Evolutionary conservation across 2,113 vertebrate genomes (phyloP), one percentile per base, ranked within the genome.

Genomic region (Hydrolagus affinis): DNA sequence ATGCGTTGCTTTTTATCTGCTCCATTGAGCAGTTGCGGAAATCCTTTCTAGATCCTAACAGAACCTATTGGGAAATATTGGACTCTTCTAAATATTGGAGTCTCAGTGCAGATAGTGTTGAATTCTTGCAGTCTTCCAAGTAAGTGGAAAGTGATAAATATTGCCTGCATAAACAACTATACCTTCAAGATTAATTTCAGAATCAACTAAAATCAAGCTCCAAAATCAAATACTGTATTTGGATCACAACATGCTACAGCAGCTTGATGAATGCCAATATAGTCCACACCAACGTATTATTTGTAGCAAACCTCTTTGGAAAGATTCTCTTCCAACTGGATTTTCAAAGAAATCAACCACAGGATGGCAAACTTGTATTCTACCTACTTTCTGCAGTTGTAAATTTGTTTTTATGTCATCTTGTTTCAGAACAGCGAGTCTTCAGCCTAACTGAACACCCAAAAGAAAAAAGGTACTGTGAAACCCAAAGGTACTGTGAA

Each of bases 381-480:
- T 44, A 44, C 59, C 56, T 59, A 76, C 44, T 59, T 57, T 76
- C 17, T 70, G 73, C 85, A 32, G 23, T 86, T 72, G 44, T 70
- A n/a, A 80, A 76, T 23, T n/a, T 85, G 86, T 28, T 85, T 25
- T 12, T 72, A 25, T 7, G 60, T 85, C 6, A 85, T 88, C 9
- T 89, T 23, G 90, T 94, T 91, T 69, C 91, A 99, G 97, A 97
- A 86, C 93, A 95, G 88, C 93, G 91, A 88, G 89, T 90, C 0
- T 92, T 85, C 88, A 93, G 91, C 60, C 89, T 95, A 72, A 91
- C 92, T 0, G 94, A 97, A 75, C 94, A 94, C 77, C 86, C 90
- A 3, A 91, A 90, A 70, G 95, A 96, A 85, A 96, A 95, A 92
- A 97, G 97, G 97, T 98, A 96, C 77, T 19, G 77, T 83, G 57